phyloP scores from a whole-genome alignment of 2,113 vertebrate species.

The Ageneiosus marmoratus region DNA sequence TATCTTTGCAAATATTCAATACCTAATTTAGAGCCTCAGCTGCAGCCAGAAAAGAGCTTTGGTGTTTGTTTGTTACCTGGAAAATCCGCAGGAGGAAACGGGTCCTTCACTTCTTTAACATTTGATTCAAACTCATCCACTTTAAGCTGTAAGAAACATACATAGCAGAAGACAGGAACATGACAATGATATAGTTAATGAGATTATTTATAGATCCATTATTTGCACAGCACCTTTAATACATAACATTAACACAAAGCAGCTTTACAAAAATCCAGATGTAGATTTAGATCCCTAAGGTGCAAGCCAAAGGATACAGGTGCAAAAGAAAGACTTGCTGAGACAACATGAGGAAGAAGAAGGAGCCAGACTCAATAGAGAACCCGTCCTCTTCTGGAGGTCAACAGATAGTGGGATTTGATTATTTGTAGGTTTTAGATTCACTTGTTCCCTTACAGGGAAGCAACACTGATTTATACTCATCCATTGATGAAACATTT shows the following conservation, averaged over 20 bases:
- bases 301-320: not conserved
- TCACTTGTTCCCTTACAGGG: not conserved
- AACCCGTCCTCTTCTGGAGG: not conserved
- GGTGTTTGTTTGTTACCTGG: conserved; percentile 77
- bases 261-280: not conserved
- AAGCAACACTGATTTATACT: not conserved
- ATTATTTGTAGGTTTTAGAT: not conserved
- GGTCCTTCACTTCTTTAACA: conserved; percentile 97
- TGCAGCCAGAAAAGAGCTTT: not conserved
- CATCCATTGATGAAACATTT: too few relatives aligned
- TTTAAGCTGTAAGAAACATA: conserved; percentile 80
- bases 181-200: not conserved
- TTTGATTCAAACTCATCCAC: conserved; percentile 97
- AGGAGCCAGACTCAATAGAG: too few relatives aligned
- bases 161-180: not conserved
- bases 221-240: not conserved
- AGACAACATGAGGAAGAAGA: too few relatives aligned
- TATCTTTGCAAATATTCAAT: conserved; percentile 34
- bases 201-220: not conserved
- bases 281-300: too few relatives aligned
- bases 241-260: not conserved
- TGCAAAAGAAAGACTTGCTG: not conserved
- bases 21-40: conserved; percentile 19
- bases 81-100: conserved; percentile 95
- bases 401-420: not conserved